Conservation (phyloP, 2,113 vertebrate species). For the Petaurus breviceps region DNA sequence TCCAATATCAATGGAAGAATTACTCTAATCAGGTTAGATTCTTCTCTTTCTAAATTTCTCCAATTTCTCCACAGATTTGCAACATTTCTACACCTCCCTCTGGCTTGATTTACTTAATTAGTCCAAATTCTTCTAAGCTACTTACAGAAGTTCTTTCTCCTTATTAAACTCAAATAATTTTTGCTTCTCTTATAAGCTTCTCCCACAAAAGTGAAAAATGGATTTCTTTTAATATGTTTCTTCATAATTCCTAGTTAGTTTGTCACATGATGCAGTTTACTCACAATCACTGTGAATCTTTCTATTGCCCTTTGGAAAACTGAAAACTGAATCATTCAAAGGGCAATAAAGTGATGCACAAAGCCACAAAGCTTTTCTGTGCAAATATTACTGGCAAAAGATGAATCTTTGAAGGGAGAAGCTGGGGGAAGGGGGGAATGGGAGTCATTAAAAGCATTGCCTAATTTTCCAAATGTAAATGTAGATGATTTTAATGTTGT, state of each 20-base stretch:
- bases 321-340: neutral
- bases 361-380: neutral
- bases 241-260: neutral
- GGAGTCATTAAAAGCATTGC: neutral
- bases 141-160: neutral
- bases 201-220: neutral
- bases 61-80: neutral
- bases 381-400: neutral
- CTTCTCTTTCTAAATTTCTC: neutral
- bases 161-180: neutral
- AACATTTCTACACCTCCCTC: neutral
- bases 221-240: neutral
- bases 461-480: neutral
- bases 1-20: neutral
- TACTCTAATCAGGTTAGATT: neutral
- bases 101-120: neutral
- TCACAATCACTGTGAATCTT: neutral
- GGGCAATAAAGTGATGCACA: neutral
- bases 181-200: neutral
- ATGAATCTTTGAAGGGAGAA: neutral
- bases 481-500: neutral
- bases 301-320: neutral
- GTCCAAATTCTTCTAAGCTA: neutral
- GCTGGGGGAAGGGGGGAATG: accelerated
- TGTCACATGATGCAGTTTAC: neutral